Percentiles rank a stretch among this genome's conserved stretches.
phyloP scores from a whole-genome alignment of 2,113 vertebrate genomes.

The Macroglossus sobrinus region DNA sequence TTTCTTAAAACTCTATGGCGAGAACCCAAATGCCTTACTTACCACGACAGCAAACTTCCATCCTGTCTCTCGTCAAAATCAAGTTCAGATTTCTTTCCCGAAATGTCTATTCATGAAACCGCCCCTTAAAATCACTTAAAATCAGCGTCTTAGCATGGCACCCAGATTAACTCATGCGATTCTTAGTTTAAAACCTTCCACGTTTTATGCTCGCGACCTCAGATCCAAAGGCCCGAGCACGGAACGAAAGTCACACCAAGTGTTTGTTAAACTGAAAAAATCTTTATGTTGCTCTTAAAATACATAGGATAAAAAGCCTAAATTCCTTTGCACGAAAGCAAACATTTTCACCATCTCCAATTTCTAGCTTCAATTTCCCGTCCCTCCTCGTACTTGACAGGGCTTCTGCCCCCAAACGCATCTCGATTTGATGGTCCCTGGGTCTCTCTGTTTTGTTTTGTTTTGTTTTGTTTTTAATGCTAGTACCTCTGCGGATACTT shows the following conservation, averaged over 20 bases:
- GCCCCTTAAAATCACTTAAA: background rate
- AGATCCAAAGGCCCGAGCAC: background rate
- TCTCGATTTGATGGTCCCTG: background rate
- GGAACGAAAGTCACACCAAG: background rate
- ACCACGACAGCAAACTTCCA: background rate
- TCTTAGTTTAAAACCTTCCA: background rate
- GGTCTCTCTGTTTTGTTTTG: background rate
- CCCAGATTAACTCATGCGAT: background rate
- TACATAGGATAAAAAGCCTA: background rate
- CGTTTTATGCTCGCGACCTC: background rate
- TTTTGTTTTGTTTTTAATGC: background rate
- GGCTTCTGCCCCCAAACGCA: background rate
- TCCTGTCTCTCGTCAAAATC: background rate
- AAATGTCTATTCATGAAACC: background rate
- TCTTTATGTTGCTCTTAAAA: fast-evolving
- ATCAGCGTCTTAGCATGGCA: fast-evolving
- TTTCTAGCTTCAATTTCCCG: background rate
- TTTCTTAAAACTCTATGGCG: background rate
- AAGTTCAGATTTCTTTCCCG: conserved; percentile 9
- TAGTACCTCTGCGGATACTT: background rate
- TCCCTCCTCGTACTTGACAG: background rate
- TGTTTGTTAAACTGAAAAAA: background rate
- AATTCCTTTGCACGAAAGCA: background rate
- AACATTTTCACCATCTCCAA: background rate
- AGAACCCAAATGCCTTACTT: background rate